These are phyloP conservation scores for Coregonus ussuriensis DNA, from an alignment of 2,797 vertebrate species.

Conservation along the genomic window DNA sequence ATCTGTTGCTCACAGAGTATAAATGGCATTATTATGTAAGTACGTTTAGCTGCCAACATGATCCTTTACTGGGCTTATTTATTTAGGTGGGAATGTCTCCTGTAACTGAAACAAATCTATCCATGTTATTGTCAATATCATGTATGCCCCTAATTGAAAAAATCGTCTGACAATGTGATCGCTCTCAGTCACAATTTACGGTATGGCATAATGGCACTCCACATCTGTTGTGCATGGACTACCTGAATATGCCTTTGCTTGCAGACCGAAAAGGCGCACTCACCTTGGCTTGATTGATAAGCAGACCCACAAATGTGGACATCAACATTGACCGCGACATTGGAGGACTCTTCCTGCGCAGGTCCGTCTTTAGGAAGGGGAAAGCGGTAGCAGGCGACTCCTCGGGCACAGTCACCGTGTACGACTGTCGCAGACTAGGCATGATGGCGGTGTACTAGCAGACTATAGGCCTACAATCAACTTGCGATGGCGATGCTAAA, in stretches of 20 bases:
- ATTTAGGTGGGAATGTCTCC: not conserved
- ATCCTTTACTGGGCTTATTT: not conserved
- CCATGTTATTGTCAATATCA: not conserved
- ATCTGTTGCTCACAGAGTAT: not conserved
- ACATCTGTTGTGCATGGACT: not conserved
- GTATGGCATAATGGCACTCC: not conserved
- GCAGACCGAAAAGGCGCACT: constrained; percentile 4
- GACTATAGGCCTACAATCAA: not conserved
- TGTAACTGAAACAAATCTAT: not conserved
- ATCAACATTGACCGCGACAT: constrained; percentile 79
- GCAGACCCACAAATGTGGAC: constrained; percentile 80
- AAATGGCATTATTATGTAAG: not conserved
- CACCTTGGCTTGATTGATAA: constrained; percentile 87
- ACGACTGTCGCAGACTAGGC: constrained; percentile 79
- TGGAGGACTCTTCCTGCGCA: constrained; percentile 71
- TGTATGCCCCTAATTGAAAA: not conserved
- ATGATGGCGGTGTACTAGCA: constrained; percentile 29
- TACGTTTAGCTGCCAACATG: not conserved
- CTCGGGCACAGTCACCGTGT: constrained; percentile 82
- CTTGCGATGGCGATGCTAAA: not conserved
- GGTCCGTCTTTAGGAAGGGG: constrained; percentile 68
- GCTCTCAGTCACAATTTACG: not conserved
- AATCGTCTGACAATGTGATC: not conserved
- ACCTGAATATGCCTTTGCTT: not conserved
- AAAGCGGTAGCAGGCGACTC: constrained; percentile 75